These are phyloP conservation scores for human DNA, from an alignment of 2,113 vertebrate species.

Conservation along the genomic window GRCh38 chr7:123710501-123711000, in stretches of 20 bases:
- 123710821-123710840: background rate
- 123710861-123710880: background rate
- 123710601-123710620: background rate
- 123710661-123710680: background rate
- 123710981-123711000: conserved; percentile 15
- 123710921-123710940: background rate
- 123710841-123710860: background rate
- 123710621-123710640: background rate
- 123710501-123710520: background rate
- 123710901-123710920: background rate
- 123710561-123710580: background rate
- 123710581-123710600: background rate
- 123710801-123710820: background rate
- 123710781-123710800: background rate
- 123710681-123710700: conserved; percentile 12
- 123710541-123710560: conserved; percentile 32
- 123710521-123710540: background rate
- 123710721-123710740: background rate
- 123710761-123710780: background rate
- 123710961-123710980: background rate
- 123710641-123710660: conserved; percentile 27
- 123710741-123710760: background rate
- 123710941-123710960: background rate
- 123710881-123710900: background rate
- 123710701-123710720: conserved; percentile 3